Base-by-base conservation (phyloP, 1,140 invertebrate genomes). In the Steinernema feltiae region DNA sequence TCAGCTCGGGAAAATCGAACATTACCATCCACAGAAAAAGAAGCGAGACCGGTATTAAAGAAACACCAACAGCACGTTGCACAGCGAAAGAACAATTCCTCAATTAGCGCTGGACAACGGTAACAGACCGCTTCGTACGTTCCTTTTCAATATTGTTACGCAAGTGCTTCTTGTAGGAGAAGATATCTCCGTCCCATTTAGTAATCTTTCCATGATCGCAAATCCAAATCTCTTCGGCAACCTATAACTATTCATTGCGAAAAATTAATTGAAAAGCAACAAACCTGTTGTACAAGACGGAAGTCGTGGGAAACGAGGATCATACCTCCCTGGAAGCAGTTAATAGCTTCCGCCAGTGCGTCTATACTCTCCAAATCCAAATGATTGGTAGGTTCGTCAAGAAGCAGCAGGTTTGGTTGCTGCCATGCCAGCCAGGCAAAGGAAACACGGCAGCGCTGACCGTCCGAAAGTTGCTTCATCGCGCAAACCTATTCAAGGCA, bases 351-450 rank as follows among this genome's bases (percentile, higher is more conserved):
- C 12, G 94, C 97, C 7, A 99, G 88, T 0, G 96, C 93, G 88
- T 99, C 97, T 78, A 99, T 99, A 32, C 2, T 98, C 88, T 99
- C 97, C 91, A 99, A 97, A 85, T 99, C 97, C 86, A 99, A 91
- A 87, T 99, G 96, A 91, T 99, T 99, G 29, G 96, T 99, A 80
- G 96, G 97, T 90, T 99, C 96, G 87, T 98, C 96, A 30, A 99
- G 89, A 2, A 98, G 88, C 48, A 98, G 88, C 74, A 98, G 88
- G 89, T 98, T 95, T 1, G 96, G 96, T 30, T 91, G 91, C 88
- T 97, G 93, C 93, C 93, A 95, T 0, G 94, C 93, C 70, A 96
- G 88, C 92, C 93, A 99, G 1, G 97, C 96, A 89, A 99, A 99
- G 32, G 98, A 95, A 0, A 99, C 95, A 79, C 97, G 91, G 88